These are phyloP conservation scores for Nothobranchius kuhntae DNA, from an alignment of 2,113 vertebrate genomes.

Conservation along the genomic window DNA sequence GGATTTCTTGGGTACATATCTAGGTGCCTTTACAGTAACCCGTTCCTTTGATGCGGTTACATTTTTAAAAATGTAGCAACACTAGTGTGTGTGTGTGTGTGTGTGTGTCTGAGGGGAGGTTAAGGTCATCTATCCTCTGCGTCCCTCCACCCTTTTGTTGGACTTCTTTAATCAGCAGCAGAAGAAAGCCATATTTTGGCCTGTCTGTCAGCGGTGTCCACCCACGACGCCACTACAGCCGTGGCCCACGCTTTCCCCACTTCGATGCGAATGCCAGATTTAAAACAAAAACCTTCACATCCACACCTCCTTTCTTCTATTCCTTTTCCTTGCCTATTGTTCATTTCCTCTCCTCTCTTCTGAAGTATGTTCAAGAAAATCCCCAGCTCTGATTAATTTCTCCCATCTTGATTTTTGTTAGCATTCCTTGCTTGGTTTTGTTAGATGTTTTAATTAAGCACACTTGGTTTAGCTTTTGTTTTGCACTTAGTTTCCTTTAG, in stretches of 20 bases:
- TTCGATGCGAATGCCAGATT: slow-evolving; percentile 73
- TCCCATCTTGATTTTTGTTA: slow-evolving; percentile 77
- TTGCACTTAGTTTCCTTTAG: slow-evolving; percentile 68
- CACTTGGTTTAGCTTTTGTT: slow-evolving; percentile 74
- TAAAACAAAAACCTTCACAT: slow-evolving; percentile 49
- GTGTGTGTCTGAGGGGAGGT: slow-evolving; percentile 17
- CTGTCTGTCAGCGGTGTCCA: slow-evolving; percentile 71
- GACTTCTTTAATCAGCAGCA: slow-evolving; percentile 79
- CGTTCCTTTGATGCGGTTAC: slow-evolving; percentile 36
- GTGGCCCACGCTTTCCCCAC: slow-evolving; percentile 67
- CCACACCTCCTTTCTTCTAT: slow-evolving; percentile 65
- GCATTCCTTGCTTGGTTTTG: slow-evolving; percentile 71
- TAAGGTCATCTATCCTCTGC: slow-evolving; percentile 52
- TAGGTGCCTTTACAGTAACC: slow-evolving; percentile 6
- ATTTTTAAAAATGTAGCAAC: slow-evolving; percentile 22
- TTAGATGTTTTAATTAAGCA: slow-evolving; percentile 76
- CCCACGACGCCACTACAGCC: slow-evolving; percentile 58
- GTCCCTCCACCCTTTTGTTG: slow-evolving; percentile 61
- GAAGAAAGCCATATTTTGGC: slow-evolving; percentile 77
- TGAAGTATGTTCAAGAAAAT: slow-evolving; percentile 63
- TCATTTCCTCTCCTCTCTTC: slow-evolving; percentile 73
- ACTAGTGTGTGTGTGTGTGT: slow-evolving; percentile 17
- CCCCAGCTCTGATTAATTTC: slow-evolving; percentile 74
- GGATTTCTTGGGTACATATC: slow-evolving; percentile 12
- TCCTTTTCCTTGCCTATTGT: slow-evolving; percentile 69